Evolutionary conservation across 2,113 vertebrate genomes (phyloP).

Genomic region (Brienomyrus longianalis): DNA sequence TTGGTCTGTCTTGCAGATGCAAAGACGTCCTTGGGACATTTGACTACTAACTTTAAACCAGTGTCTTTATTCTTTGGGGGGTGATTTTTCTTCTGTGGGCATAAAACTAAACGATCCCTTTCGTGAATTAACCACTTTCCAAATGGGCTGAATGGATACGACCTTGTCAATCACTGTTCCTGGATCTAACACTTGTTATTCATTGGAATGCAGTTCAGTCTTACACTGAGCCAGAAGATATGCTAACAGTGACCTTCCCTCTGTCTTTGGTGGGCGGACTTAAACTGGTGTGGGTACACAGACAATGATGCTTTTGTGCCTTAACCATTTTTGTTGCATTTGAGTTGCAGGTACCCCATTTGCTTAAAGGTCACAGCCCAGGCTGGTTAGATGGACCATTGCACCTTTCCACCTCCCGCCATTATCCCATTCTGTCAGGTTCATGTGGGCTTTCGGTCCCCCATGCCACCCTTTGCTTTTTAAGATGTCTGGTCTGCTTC

Average conservation of each 20-base stretch:
- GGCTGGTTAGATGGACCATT: not conserved
- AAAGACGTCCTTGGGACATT: constrained; percentile 99
- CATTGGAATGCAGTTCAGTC: constrained; percentile 10
- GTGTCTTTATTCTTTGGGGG: constrained; percentile 83
- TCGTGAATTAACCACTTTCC: constrained; percentile 74
- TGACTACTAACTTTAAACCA: constrained; percentile 99
- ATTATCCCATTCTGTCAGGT: not conserved
- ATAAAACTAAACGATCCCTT: constrained; percentile 68
- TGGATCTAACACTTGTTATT: constrained; percentile 75
- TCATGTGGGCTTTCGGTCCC: not conserved
- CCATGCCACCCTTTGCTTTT: not conserved
- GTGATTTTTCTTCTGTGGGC: constrained; percentile 63
- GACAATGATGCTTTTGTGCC: not conserved
- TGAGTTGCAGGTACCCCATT: constrained; percentile 18
- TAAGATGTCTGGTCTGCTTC: not conserved
- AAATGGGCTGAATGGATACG: constrained; percentile 45
- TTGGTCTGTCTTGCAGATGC: constrained; percentile 78
- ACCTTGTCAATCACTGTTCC: constrained; percentile 64
- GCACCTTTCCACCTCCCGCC: not conserved
- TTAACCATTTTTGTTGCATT: constrained; percentile 19
- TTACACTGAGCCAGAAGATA: constrained; percentile 2
- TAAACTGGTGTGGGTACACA: not conserved
- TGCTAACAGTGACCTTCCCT: constrained; percentile 20
- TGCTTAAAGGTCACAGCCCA: not conserved
- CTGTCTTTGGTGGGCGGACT: constrained; percentile 3